Evolutionary conservation across 2,797 vertebrate species (phyloP).

Genomic region (Decapterus maruadsi): DNA sequence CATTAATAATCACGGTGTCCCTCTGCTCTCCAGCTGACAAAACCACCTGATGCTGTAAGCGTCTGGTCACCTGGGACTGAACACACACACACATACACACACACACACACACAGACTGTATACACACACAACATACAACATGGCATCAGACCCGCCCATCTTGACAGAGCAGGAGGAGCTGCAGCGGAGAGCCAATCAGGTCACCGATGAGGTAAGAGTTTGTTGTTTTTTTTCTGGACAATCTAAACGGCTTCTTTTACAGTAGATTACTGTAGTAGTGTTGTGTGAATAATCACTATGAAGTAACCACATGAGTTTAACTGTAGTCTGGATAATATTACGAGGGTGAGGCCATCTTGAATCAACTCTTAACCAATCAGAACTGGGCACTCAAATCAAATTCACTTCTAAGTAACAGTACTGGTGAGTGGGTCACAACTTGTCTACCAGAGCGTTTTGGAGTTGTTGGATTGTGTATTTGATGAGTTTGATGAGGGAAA

Average conservation of each 20-base stretch:
- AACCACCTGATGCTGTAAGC: slow-evolving; percentile 59
- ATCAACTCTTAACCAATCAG: neutral
- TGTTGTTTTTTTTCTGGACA: neutral
- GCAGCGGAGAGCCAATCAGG: slow-evolving; percentile 83
- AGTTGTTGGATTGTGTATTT: too few species aligned
- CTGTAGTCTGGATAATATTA: neutral
- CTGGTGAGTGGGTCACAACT: too few species aligned
- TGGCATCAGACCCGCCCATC: slow-evolving; percentile 72
- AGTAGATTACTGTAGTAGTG: too few species aligned
- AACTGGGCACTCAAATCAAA: too few species aligned
- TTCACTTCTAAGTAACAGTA: too few species aligned
- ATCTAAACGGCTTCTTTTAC: neutral
- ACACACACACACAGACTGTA: neutral
- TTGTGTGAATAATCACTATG: neutral
- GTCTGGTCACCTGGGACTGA: slow-evolving; percentile 52
- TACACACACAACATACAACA: slow-evolving; percentile 41
- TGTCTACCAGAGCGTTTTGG: too few species aligned
- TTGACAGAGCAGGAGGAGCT: slow-evolving; percentile 81
- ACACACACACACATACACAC: slow-evolving; percentile 32
- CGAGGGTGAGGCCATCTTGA: neutral
- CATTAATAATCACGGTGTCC: slow-evolving; percentile 16
- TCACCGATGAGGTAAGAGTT: slow-evolving; percentile 88
- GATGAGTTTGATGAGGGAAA: too few species aligned
- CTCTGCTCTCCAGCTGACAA: slow-evolving; percentile 52
- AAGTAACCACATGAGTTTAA: too few species aligned